Evolutionary conservation across 1,140 invertebrate genomes (phyloP).

Genomic region (Halesus radiatus): DNA sequence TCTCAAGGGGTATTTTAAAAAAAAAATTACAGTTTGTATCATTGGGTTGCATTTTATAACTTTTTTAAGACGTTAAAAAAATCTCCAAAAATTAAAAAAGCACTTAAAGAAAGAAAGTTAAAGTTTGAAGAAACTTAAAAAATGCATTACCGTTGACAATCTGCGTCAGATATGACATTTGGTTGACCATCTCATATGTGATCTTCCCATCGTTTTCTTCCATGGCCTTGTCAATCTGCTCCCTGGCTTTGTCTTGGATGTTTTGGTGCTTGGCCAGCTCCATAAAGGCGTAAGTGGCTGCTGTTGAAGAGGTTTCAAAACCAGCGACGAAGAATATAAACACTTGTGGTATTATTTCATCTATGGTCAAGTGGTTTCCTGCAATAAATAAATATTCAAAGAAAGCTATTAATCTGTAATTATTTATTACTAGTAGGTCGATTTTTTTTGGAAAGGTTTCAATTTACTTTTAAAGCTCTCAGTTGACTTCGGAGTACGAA

Average conservation of each 20-base stretch:
- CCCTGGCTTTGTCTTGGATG: constrained; percentile 67
- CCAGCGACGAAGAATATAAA: constrained; percentile 72
- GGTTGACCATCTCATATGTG: constrained; percentile 67
- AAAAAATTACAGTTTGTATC: no score
- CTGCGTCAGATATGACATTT: constrained; percentile 63
- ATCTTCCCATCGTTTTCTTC: constrained; percentile 63
- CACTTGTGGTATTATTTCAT: constrained; percentile 64
- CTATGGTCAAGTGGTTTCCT: constrained; percentile 40
- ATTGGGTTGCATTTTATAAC: no score
- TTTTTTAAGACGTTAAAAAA: no score
- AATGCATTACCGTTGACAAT: constrained; percentile 62
- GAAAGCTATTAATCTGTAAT: no score
- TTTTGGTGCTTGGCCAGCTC: constrained; percentile 71
- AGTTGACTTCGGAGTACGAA: no score
- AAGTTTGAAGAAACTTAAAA: no score
- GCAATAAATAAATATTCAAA: neutral
- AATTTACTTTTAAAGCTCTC: no score
- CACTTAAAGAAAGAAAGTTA: no score
- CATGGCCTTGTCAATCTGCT: constrained; percentile 70
- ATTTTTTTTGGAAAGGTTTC: no score
- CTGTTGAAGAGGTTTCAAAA: constrained; percentile 74
- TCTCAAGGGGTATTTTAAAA: no score
- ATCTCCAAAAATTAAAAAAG: no score
- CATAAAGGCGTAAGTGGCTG: constrained; percentile 70
- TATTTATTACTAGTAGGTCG: no score